phyloP scores from a whole-genome alignment of 2,113 vertebrate species.

The Tyto alba region DNA sequence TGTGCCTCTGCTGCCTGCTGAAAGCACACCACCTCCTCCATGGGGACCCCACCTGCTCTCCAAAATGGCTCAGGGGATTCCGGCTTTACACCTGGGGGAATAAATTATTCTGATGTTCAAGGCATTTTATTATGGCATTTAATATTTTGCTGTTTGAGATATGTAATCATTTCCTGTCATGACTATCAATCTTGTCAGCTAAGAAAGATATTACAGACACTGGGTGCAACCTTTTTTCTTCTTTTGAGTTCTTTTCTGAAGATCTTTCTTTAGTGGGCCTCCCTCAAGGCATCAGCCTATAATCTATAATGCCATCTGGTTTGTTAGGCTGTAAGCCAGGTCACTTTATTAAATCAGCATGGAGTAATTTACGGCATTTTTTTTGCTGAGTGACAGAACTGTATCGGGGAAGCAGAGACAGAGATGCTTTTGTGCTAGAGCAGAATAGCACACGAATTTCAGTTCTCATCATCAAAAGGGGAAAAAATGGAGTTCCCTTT shows the following conservation, averaged over 20 bases:
- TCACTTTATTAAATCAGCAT: conserved; percentile 48
- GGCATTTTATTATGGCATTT: background rate
- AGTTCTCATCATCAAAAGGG: background rate
- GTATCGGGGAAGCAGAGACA: background rate
- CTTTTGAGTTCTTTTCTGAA: background rate
- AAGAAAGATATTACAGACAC: background rate
- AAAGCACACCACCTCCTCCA: background rate
- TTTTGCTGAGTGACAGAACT: background rate
- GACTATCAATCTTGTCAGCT: background rate
- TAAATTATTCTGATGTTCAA: background rate
- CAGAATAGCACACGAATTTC: background rate
- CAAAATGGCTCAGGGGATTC: background rate
- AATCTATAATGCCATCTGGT: conserved; percentile 61
- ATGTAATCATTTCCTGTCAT: background rate
- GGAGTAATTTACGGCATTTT: background rate
- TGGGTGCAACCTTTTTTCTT: background rate
- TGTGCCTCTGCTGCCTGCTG: background rate
- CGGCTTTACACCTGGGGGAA: background rate
- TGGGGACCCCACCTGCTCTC: background rate
- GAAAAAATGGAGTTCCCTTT: background rate
- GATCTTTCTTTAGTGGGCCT: background rate
- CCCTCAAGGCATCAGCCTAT: conserved; percentile 31
- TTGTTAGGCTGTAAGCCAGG: conserved; percentile 30
- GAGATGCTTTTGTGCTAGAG: background rate
- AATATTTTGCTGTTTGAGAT: background rate